These are phyloP conservation scores for Bombus huntii DNA, from an alignment of 1,140 invertebrate genomes.

Conservation along the genomic window DNA sequence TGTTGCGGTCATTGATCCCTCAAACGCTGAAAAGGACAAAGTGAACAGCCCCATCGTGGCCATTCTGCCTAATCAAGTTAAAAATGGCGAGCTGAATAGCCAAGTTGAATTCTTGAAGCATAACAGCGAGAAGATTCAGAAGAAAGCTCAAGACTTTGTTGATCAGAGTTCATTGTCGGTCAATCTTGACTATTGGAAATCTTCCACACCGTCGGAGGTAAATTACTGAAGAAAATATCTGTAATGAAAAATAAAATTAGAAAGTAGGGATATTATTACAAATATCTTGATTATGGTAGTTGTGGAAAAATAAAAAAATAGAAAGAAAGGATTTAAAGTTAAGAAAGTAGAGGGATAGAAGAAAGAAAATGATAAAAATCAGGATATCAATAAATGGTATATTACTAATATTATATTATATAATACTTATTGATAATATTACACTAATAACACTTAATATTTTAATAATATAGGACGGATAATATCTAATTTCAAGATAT, in stretches of 20 bases:
- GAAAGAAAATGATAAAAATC: neutral
- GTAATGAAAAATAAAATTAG: neutral
- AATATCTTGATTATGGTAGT: neutral
- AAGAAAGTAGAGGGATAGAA: neutral
- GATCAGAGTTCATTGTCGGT: constrained; percentile 31
- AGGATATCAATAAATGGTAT: neutral
- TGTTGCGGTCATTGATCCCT: constrained; percentile 54
- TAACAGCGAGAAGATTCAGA: constrained; percentile 32
- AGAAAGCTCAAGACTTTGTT: constrained; percentile 30
- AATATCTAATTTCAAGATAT: too few relatives aligned
- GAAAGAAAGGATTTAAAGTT: neutral
- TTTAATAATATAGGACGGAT: too few relatives aligned
- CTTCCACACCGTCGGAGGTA: constrained; percentile 40
- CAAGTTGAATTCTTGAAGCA: constrained; percentile 38
- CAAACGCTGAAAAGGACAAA: constrained; percentile 34
- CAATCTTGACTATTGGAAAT: constrained; percentile 17
- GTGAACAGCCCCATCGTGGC: constrained; percentile 48
- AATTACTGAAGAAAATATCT: neutral
- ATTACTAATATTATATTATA: neutral
- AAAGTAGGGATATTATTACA: neutral
- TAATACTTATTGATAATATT: neutral
- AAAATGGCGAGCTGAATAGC: neutral
- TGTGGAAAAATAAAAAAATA: neutral
- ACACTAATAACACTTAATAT: neutral
- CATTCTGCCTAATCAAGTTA: constrained; percentile 9